Conservation (phyloP, 2,888 invertebrate genomes). For the Ditylenchus weischeri region DNA sequence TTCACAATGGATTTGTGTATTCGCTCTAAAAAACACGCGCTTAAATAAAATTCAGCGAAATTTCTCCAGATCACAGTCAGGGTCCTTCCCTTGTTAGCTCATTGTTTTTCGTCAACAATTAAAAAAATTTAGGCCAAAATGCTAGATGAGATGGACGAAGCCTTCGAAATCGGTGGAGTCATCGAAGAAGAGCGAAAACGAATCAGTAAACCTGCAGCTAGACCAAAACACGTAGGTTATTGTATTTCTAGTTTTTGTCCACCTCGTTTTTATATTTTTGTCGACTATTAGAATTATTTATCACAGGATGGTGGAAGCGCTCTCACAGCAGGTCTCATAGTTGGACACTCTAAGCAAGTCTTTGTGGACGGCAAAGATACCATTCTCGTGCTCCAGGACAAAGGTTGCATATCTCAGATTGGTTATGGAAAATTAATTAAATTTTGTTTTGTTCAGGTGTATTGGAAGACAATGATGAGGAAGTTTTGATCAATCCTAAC, state of each 20-base stretch:
- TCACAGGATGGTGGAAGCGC: neutral
- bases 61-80: too few relatives aligned
- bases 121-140: constrained; percentile 72
- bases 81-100: too few relatives aligned
- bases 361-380: constrained; percentile 66
- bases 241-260: neutral
- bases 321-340: constrained; percentile 70
- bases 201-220: constrained; percentile 16
- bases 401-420: constrained; percentile 63
- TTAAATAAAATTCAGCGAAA: too few relatives aligned
- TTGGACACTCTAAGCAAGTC: constrained; percentile 70
- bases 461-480: constrained; percentile 77
- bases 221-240: constrained; percentile 4
- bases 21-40: too few relatives aligned
- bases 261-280: neutral
- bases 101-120: neutral
- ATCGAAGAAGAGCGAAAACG: constrained; percentile 73
- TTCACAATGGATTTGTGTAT: too few relatives aligned
- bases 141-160: constrained; percentile 88
- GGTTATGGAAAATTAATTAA: neutral
- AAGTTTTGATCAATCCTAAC: constrained; percentile 75
- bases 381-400: constrained; percentile 88
- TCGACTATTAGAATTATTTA: neutral
- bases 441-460: constrained; percentile 63
- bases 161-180: constrained; percentile 82